Conservation (phyloP, 2,797 vertebrate species). For the Manis crassicaudata region DNA sequence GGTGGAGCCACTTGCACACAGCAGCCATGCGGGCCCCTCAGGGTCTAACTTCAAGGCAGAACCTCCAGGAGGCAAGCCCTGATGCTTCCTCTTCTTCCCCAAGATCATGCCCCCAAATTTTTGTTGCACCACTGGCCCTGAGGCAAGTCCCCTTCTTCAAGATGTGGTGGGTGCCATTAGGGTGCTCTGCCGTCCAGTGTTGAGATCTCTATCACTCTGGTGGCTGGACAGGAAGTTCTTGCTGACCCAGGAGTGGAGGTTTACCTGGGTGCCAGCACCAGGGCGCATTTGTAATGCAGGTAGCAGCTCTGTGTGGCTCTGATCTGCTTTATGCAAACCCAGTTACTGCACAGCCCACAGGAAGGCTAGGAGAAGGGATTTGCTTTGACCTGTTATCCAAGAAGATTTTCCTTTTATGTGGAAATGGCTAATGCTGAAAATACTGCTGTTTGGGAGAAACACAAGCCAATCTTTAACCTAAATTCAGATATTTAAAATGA, state of each 20-base stretch:
- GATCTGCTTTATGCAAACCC: slow-evolving; percentile 41
- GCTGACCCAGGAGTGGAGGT: background rate
- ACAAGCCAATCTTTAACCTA: background rate
- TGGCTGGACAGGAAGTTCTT: background rate
- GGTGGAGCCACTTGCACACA: too few relatives aligned
- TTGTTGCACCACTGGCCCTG: background rate
- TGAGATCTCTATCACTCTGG: background rate
- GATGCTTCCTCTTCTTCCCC: background rate
- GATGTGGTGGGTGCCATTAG: background rate
- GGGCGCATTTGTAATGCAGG: background rate
- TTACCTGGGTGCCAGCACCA: background rate
- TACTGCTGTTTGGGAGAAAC: slow-evolving; percentile 54
- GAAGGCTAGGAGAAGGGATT: slow-evolving; percentile 26
- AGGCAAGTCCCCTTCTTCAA: background rate
- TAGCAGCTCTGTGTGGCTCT: background rate
- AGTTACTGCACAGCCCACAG: slow-evolving; percentile 14
- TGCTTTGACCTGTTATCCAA: slow-evolving; percentile 72
- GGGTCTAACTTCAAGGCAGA: background rate
- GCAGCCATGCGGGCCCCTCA: background rate
- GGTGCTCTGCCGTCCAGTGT: fast-evolving
- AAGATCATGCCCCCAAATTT: background rate
- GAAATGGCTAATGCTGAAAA: slow-evolving; percentile 53
- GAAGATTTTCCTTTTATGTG: slow-evolving; percentile 55
- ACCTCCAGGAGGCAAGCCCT: background rate
- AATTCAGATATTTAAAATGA: slow-evolving; percentile 50